Evolutionary conservation across 2,888 invertebrate species (phyloP).

Genomic region (Hirtodrosophila alboralis): DNA sequence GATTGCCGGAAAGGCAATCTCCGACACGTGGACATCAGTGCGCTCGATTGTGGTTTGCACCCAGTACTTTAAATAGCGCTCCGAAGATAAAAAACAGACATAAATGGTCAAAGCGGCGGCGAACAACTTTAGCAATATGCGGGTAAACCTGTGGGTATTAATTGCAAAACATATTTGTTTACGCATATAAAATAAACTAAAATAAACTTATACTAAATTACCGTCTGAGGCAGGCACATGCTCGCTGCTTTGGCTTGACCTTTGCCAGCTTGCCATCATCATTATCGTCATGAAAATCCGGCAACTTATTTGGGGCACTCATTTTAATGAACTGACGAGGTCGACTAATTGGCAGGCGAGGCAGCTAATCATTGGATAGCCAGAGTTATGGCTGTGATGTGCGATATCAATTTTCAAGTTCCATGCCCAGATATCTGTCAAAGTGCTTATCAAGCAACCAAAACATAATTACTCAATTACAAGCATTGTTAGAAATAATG

Average conservation of each 20-base stretch:
- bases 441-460: slow-evolving; percentile 50
- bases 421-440: slow-evolving; percentile 21
- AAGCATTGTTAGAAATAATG: slow-evolving; percentile 56
- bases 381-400: background rate
- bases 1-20: slow-evolving; percentile 74
- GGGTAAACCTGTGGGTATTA: slow-evolving; percentile 36
- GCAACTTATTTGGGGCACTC: slow-evolving; percentile 40
- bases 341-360: slow-evolving; percentile 48
- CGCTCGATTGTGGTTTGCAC: slow-evolving; percentile 78
- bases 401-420: slow-evolving; percentile 30
- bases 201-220: slow-evolving; percentile 27
- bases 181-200: slow-evolving; percentile 7
- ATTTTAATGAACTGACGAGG: slow-evolving; percentile 38
- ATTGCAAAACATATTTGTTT: background rate
- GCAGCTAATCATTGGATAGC: slow-evolving; percentile 59
- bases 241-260: slow-evolving; percentile 1
- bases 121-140: slow-evolving; percentile 43
- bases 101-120: slow-evolving; percentile 55
- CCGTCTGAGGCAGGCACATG: slow-evolving; percentile 35
- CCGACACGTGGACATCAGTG: slow-evolving; percentile 77
- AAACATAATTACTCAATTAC: slow-evolving; percentile 71
- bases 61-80: slow-evolving; percentile 72
- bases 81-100: slow-evolving; percentile 63
- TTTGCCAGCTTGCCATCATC: slow-evolving; percentile 38
- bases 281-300: slow-evolving; percentile 29